Base-by-base conservation (phyloP, 92 coral and sea anemone genomes). In the Umimayanthus kanabou region DNA sequence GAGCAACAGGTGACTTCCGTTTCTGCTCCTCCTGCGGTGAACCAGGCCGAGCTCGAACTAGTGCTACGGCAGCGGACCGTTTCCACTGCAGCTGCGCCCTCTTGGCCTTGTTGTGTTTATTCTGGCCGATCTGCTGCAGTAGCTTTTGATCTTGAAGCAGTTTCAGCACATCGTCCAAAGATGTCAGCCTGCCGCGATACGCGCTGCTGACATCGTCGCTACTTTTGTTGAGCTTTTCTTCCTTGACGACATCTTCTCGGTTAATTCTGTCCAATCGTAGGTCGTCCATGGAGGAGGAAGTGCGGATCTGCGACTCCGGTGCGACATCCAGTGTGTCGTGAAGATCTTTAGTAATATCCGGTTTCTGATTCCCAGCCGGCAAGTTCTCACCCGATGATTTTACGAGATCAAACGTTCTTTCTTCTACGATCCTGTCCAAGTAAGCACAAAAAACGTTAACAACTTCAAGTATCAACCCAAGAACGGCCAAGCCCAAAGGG, bases 111-210 rank as follows among this genome's bases (percentile, higher is more conserved):
- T 84, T 72, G 55, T 87, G 87, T 39, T 92, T 85, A 33, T 88
- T 95, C 58, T 95, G 93, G 15, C 96, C 98, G 79, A 97, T 81
- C 74, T 94, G 95, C 42, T 95, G 99, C 76, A 93, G 85, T 18
- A 92, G 77, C 50, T 90, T 93, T 80, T 97, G 98, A 83, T 97
- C 99, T 77, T 95, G 97, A 42, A 97, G 96, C 50, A 97, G 94
- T 58, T 85, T 91, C 0, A 97, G 85, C 4, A 97, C 99, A 39
- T 93, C 97, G 73, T 95, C 97, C 30, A 97, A 89, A 20, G 98
- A 93, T 6, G 99, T 95, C 25, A 94, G 89, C 82, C 88, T 90
- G 33, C 80, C 87, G 26, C 89, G 88, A 61, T 79, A 66, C 0
- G 73, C 57, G 71, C 73, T 30, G 76, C 91, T 73, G 30, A 89